Base-by-base conservation (phyloP, 1,140 invertebrate species). In the Bemisia tabaci region DNA sequence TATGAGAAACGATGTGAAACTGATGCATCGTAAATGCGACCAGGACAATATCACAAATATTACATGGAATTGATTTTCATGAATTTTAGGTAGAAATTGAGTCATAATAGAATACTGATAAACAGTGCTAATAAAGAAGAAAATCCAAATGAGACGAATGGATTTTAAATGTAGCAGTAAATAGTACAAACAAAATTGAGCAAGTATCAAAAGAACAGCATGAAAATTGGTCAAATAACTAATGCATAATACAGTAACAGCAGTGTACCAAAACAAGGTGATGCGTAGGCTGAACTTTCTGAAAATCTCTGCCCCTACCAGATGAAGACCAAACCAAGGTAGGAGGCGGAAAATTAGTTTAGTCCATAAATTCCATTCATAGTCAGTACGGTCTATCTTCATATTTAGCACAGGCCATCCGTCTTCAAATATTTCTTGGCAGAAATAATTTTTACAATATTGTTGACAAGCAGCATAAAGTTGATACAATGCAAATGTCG, bases 1-100 rank as follows among this genome's bases (percentile, higher is more conserved):
- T 24, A 68, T 68, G 23, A 70, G 65, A 48, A 76, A 78, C 26
- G 70, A 68, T 58, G 75, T 76, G 64, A 79, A 83, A 69, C 82
- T 82, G 11, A 83, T 77, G 67, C 80, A 81, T 69, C 80, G 75
- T 9, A 84, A 69, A 71, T 80, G 79, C 64, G 79, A 78, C 84
- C 84, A 85, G 60, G 79, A 81, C 48, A 80, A 71, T 21, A 63
- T 67, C 1, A 72, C 64, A 59, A 69, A 39, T 25, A 67, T 33
- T 22, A 72, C 26, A 24, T 67, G 59, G n/a, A 62, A 25, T 0
- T 59, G 33, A 2, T 63, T 48, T 63, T 48, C 66, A 63, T 63
- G 27, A 22, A 25, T 23, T 63, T 26, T 67, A 24, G 62, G 1
- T 2, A 63, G 48, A 33, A 67, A 5, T 63, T 58, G 25, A 22